Percentiles rank a stretch among this genome's conserved stretches.
Conservation (phyloP, 2,888 invertebrate genomes). For the Agriopis marginaria region DNA sequence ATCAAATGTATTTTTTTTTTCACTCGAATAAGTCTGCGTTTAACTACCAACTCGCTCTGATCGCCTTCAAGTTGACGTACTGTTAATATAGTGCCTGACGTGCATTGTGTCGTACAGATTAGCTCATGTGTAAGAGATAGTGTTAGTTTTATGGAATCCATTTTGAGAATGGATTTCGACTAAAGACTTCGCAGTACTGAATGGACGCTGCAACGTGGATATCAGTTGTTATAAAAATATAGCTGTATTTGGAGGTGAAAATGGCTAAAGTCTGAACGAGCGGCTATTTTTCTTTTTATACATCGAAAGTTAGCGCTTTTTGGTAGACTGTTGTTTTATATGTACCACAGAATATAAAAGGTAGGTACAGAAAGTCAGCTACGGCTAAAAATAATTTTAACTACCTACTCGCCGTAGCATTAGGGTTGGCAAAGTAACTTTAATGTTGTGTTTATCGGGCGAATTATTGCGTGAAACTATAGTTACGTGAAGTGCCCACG, state of each 20-base stretch:
- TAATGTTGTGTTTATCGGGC: too few species aligned
- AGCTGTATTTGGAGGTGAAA: neutral
- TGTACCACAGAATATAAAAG: too few species aligned
- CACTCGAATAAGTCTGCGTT: too few species aligned
- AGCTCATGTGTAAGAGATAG: conserved; percentile 48
- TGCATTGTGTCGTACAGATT: conserved; percentile 40
- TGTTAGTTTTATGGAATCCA: conserved; percentile 41
- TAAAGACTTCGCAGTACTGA: conserved; percentile 20
- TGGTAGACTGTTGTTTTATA: neutral
- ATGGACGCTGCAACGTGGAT: neutral
- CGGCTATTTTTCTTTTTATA: neutral
- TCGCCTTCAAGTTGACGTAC: conserved; percentile 11
- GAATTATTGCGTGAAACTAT: too few species aligned
- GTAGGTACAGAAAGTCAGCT: too few species aligned
- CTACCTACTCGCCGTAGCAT: too few species aligned
- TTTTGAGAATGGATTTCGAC: conserved; percentile 43
- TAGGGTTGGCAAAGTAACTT: too few species aligned
- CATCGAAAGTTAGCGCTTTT: neutral
- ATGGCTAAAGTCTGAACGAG: neutral
- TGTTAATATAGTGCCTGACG: conserved; percentile 7
- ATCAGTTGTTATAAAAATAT: conserved; percentile 1
- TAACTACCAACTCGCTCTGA: too few species aligned
- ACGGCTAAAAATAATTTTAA: too few species aligned
- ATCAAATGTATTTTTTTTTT: too few species aligned
- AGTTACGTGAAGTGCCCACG: too few species aligned